A percentile compares a stretch with the other conserved stretches of the same genome.
phyloP scores from a whole-genome alignment of 2,888 invertebrate species.

The Pyrrhia umbra region DNA sequence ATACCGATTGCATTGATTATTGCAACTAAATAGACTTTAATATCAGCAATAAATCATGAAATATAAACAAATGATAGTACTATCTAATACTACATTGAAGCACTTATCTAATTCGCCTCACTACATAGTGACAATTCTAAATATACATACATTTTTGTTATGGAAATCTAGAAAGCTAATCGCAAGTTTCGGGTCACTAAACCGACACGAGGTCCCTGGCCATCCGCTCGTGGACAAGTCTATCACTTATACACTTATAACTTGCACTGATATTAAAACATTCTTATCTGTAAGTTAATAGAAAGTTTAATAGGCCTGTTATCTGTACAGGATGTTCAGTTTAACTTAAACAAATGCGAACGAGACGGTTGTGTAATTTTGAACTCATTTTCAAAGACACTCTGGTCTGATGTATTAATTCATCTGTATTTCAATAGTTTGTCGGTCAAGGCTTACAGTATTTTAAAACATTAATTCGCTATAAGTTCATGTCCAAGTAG shows the following conservation, averaged over 20 bases:
- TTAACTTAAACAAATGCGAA: neutral
- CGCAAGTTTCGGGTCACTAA: slow-evolving; percentile 30
- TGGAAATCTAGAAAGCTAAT: slow-evolving; percentile 27
- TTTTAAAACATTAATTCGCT: slow-evolving; percentile 3
- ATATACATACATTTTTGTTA: slow-evolving; percentile 4
- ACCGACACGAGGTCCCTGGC: slow-evolving; percentile 34
- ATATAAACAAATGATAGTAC: slow-evolving; percentile 5
- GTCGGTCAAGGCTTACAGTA: slow-evolving; percentile 9
- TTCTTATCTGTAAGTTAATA: slow-evolving; percentile 44
- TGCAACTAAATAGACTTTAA: slow-evolving; percentile 3
- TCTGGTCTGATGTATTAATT: neutral
- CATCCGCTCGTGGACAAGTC: slow-evolving; percentile 36
- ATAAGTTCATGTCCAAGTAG: too few species aligned
- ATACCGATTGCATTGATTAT: neutral
- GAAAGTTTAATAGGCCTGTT: slow-evolving; percentile 33
- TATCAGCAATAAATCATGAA: slow-evolving; percentile 12
- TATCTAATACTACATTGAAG: neutral
- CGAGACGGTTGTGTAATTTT: neutral
- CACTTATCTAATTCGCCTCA: neutral
- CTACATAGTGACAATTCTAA: slow-evolving; percentile 16
- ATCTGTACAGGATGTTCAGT: slow-evolving; percentile 32
- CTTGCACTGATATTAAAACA: slow-evolving; percentile 25
- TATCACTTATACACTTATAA: slow-evolving; percentile 25
- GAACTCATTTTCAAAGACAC: neutral
- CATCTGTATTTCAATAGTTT: neutral